phyloP scores from a whole-genome alignment of 2,888 invertebrate genomes.

The Ametastegia equiseti region DNA sequence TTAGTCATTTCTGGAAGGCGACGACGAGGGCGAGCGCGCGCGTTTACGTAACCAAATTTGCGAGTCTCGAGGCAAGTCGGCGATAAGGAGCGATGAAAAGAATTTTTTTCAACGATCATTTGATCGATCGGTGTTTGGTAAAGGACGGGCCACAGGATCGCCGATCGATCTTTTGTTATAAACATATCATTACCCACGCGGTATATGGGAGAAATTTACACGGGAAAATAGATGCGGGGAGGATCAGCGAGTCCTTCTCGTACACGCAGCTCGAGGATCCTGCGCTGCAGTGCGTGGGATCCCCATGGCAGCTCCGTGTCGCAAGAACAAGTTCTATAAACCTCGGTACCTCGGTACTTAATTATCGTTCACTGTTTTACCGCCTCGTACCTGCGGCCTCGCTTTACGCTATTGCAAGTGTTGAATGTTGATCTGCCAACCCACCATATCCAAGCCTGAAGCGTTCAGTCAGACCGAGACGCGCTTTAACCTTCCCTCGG shows the following conservation, averaged over 20 bases:
- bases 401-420: conserved; percentile 31
- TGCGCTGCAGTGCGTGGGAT: conserved; percentile 47
- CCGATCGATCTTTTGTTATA: conserved; percentile 25
- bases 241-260: neutral
- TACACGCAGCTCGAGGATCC: neutral
- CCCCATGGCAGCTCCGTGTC: conserved; percentile 26
- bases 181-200: neutral
- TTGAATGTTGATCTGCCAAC: conserved; percentile 30
- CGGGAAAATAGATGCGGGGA: neutral
- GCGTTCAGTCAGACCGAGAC: neutral
- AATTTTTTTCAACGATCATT: neutral
- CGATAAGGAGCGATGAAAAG: neutral
- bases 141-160: neutral
- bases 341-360: conserved; percentile 44
- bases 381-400: conserved; percentile 29
- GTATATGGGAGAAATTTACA: neutral
- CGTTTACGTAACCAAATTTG: conserved; percentile 27
- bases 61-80: conserved; percentile 18
- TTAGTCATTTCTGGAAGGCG: conserved; percentile 3
- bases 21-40: neutral
- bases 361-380: conserved; percentile 36
- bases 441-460: neutral
- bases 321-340: conserved; percentile 47
- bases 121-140: conserved; percentile 8
- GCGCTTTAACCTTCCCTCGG: neutral